A percentile compares a stretch with the other conserved stretches of the same genome.
These are phyloP conservation scores for Drosophila mettleri DNA, from an alignment of 2,888 invertebrate species.

Conservation along the genomic window DNA sequence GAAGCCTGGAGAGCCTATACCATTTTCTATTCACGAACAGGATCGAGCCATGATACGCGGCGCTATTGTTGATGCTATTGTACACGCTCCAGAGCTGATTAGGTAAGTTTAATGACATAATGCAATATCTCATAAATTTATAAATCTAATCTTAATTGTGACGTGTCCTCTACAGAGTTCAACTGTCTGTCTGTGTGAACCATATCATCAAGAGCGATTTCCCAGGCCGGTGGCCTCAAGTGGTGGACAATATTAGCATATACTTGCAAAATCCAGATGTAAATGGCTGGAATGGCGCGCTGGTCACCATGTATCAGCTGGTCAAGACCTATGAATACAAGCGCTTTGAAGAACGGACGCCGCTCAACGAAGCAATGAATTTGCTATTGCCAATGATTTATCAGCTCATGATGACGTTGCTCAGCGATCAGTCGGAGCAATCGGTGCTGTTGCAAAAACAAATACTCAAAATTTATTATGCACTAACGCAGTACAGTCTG, in stretches of 20 bases:
- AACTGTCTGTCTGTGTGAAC: conserved; percentile 96
- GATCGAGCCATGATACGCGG: conserved; percentile 97
- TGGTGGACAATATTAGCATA: conserved; percentile 97
- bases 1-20: conserved; percentile 90
- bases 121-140: conserved; percentile 84
- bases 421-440: conserved; percentile 93
- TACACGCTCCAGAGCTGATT: conserved; percentile 95
- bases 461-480: conserved; percentile 94
- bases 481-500: conserved; percentile 94
- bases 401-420: conserved; percentile 91
- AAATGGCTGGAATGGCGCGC: conserved; percentile 95
- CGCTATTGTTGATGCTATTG: conserved; percentile 97
- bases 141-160: conserved; percentile 23
- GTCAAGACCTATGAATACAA: conserved; percentile 97
- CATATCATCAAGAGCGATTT: conserved; percentile 98
- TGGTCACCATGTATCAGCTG: conserved; percentile 95
- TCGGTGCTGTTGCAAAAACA: conserved; percentile 97
- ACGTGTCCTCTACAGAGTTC: conserved; percentile 87
- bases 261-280: conserved; percentile 96
- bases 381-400: conserved; percentile 96
- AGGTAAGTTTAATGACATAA: conserved; percentile 90
- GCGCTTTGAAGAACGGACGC: conserved; percentile 93
- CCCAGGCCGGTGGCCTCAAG: conserved; percentile 96
- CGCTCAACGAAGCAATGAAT: conserved; percentile 98
- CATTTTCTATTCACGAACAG: conserved; percentile 97